These are phyloP conservation scores for Drosophila nikananu DNA, from an alignment of 1,140 invertebrate genomes.

Conservation along the genomic window DNA sequence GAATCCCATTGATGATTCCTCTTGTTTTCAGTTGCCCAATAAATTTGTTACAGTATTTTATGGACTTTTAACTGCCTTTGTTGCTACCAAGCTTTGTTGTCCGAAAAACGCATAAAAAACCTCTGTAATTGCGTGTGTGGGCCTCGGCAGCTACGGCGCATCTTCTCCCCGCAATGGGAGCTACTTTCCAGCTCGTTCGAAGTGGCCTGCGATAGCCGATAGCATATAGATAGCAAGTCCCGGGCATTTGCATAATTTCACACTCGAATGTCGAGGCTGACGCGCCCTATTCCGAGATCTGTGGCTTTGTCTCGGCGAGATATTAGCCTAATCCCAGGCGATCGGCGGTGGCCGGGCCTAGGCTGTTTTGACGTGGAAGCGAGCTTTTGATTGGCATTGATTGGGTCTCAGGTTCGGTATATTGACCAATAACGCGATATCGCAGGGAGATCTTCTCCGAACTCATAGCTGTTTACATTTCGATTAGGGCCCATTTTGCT, in stretches of 20 bases:
- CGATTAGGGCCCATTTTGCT: constrained; percentile 68
- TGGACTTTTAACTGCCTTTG: constrained; percentile 80
- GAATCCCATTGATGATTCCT: constrained; percentile 2
- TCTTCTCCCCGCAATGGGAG: constrained; percentile 23
- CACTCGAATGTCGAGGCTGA: constrained; percentile 57
- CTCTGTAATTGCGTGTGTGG: constrained; percentile 64
- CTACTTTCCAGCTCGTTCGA: constrained; percentile 38
- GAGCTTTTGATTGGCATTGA: constrained; percentile 77
- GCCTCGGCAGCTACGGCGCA: constrained; percentile 5
- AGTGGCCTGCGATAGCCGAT: constrained; percentile 13
- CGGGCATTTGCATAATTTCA: constrained; percentile 76
- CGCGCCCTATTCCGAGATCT: constrained; percentile 46
- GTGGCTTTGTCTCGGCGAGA: constrained; percentile 29
- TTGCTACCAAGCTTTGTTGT: constrained; percentile 74
- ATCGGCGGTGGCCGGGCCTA: constrained; percentile 13
- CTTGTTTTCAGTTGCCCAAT: constrained; percentile 59
- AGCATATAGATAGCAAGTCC: constrained; percentile 50
- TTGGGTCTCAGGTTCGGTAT: constrained; percentile 35
- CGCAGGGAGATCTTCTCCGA: constrained; percentile 34
- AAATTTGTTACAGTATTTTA: constrained; percentile 82
- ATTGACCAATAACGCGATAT: constrained; percentile 56
- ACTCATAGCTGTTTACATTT: constrained; percentile 81
- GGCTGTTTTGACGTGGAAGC: constrained; percentile 71
- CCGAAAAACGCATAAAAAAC: constrained; percentile 52
- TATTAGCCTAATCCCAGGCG: constrained; percentile 37